Conservation (phyloP, 2,888 invertebrate species). For the Lampropteryx suffumata region DNA sequence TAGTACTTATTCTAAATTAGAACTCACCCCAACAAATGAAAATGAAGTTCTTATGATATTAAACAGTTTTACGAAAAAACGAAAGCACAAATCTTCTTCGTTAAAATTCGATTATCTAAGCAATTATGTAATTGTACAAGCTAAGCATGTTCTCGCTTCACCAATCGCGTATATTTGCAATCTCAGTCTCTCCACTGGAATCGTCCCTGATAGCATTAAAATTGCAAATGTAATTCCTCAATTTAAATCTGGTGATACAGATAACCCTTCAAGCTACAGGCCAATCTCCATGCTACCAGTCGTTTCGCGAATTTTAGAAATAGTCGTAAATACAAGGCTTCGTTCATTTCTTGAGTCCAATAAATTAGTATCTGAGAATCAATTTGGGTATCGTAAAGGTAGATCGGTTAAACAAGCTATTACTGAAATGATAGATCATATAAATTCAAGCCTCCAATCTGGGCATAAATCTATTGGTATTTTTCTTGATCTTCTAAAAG, state of each 20-base stretch:
- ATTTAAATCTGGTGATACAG: slow-evolving; percentile 3
- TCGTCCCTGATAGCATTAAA: slow-evolving; percentile 10
- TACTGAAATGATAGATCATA: neutral
- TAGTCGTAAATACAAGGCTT: slow-evolving; percentile 4
- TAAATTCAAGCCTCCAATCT: slow-evolving; percentile 1
- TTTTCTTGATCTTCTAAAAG: slow-evolving; percentile 22
- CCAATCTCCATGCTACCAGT: slow-evolving; percentile 1
- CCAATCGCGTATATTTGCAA: slow-evolving; percentile 10
- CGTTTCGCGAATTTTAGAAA: slow-evolving; percentile 2
- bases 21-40: slow-evolving; percentile 7
- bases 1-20: neutral
- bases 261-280: slow-evolving; percentile 6
- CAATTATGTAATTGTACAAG: neutral
- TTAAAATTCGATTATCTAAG: neutral
- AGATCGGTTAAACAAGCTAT: slow-evolving; percentile 13
- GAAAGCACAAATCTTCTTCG: neutral
- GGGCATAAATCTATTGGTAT: slow-evolving; percentile 16
- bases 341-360: slow-evolving; percentile 6
- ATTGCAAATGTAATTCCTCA: neutral
- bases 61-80: neutral
- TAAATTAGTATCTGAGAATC: slow-evolving; percentile 6
- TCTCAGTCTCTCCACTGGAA: slow-evolving; percentile 5
- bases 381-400: slow-evolving; percentile 4
- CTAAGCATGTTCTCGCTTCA: slow-evolving; percentile 3
- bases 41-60: slow-evolving; percentile 3